These are phyloP conservation scores for Leucophenga maculata DNA, from an alignment of 2,888 invertebrate species.

Conservation along the genomic window DNA sequence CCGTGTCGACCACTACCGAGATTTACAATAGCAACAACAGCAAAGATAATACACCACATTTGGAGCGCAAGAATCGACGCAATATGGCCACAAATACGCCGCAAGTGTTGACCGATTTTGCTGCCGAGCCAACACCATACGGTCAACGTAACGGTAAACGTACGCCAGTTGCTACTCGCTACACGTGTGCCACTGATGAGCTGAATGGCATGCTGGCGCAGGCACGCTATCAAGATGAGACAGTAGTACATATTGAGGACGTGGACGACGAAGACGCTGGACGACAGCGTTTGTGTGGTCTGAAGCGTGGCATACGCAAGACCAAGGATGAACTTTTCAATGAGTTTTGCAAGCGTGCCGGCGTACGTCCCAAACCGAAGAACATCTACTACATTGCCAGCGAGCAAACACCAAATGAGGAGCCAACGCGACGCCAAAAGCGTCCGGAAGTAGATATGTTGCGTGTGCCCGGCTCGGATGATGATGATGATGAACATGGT, in stretches of 20 bases:
- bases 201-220: constrained; percentile 32
- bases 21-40: constrained; percentile 57
- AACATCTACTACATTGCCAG: constrained; percentile 70
- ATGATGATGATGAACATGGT: constrained; percentile 53
- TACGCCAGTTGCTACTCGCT: constrained; percentile 26
- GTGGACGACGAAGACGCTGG: constrained; percentile 39
- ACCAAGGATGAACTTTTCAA: constrained; percentile 71
- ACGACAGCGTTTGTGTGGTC: constrained; percentile 57
- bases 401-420: constrained; percentile 45
- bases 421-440: constrained; percentile 13
- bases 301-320: constrained; percentile 68
- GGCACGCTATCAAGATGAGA: constrained; percentile 13
- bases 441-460: not conserved
- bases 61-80: constrained; percentile 51
- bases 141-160: constrained; percentile 32
- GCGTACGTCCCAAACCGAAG: constrained; percentile 69
- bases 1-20: constrained; percentile 71
- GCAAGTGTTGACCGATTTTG: constrained; percentile 7
- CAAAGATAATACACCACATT: constrained; percentile 24
- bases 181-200: constrained; percentile 21
- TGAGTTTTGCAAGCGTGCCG: constrained; percentile 70
- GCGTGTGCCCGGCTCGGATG: constrained; percentile 33
- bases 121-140: not conserved
- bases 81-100: constrained; percentile 65
- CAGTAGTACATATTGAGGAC: not conserved